Conservation (phyloP, 2,797 vertebrate species). For the Gallirallus australis region DNA sequence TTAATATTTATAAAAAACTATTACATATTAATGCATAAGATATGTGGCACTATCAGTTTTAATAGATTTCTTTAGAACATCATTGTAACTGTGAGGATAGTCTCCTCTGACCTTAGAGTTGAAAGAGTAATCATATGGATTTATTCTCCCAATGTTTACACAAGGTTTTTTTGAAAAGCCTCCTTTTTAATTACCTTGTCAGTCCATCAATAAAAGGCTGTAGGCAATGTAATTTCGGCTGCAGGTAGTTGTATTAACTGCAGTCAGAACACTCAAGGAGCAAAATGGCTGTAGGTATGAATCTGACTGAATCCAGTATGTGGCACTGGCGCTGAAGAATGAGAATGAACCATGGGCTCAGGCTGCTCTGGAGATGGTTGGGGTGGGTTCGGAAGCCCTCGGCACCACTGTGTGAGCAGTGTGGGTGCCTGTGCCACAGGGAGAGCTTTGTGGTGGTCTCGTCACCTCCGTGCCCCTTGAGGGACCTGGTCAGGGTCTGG, state of each 20-base stretch:
- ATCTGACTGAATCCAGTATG: not conserved
- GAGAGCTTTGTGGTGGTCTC: not conserved
- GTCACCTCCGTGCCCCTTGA: fast-evolving
- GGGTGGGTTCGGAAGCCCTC: not conserved
- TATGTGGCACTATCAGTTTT: not conserved
- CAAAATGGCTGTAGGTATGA: not conserved
- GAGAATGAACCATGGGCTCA: fast-evolving
- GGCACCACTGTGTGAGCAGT: fast-evolving
- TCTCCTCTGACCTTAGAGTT: not conserved
- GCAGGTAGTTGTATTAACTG: not conserved
- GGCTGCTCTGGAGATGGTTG: not conserved
- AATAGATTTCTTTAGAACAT: conserved; percentile 32
- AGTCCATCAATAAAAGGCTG: conserved; percentile 39
- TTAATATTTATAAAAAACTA: conserved; percentile 71
- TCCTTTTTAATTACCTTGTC: conserved; percentile 59
- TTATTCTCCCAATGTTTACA: conserved; percentile 45
- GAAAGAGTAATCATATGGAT: conserved; percentile 47
- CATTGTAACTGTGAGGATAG: not conserved
- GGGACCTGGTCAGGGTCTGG: not conserved
- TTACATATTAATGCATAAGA: conserved; percentile 56
- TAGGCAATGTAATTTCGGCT: conserved; percentile 20
- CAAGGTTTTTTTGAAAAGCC: conserved; percentile 20
- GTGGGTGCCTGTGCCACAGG: fast-evolving
- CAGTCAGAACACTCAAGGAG: not conserved
- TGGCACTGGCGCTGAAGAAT: not conserved